These are phyloP conservation scores for Coturnix japonica DNA, from an alignment of 2,113 vertebrate genomes.

Conservation along the genomic window DNA sequence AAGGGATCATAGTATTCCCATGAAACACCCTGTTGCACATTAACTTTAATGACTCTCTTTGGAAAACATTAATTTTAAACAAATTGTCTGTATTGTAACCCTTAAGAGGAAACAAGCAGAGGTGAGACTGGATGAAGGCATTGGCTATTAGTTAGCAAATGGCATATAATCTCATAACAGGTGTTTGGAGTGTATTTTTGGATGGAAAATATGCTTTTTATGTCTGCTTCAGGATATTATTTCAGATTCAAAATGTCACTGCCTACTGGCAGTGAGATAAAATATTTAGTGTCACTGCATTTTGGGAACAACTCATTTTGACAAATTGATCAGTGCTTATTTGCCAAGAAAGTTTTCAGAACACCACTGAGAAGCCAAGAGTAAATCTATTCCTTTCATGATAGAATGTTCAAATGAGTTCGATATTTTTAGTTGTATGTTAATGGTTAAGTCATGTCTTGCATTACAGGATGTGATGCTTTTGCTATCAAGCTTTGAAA, in stretches of 20 bases:
- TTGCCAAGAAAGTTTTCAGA: conserved; percentile 47
- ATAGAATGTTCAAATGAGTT: not conserved
- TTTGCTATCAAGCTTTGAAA: conserved; percentile 54
- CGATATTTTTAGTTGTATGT: conserved; percentile 1
- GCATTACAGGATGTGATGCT: conserved; percentile 34
- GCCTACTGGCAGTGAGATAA: not conserved
- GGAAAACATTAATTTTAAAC: not conserved
- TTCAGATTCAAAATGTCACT: not conserved
- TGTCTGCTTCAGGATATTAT: not conserved
- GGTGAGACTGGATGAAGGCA: not conserved
- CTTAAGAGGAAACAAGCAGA: conserved; percentile 25
- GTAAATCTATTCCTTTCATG: conserved; percentile 52
- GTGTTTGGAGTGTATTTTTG: not conserved
- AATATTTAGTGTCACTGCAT: not conserved
- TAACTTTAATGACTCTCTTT: not conserved
- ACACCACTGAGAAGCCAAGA: not conserved
- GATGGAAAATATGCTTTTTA: not conserved
- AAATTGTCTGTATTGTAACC: not conserved
- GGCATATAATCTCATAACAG: not conserved
- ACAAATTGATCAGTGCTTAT: conserved; percentile 39
- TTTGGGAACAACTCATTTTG: conserved; percentile 39
- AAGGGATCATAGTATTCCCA: not conserved
- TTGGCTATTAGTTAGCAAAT: not conserved
- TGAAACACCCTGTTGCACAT: not conserved
- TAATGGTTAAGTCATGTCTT: conserved; percentile 32